A percentile compares a stretch with the other conserved stretches of the same genome.
phyloP scores from a whole-genome alignment of 2,888 invertebrate species.

The Epirrita christyi region DNA sequence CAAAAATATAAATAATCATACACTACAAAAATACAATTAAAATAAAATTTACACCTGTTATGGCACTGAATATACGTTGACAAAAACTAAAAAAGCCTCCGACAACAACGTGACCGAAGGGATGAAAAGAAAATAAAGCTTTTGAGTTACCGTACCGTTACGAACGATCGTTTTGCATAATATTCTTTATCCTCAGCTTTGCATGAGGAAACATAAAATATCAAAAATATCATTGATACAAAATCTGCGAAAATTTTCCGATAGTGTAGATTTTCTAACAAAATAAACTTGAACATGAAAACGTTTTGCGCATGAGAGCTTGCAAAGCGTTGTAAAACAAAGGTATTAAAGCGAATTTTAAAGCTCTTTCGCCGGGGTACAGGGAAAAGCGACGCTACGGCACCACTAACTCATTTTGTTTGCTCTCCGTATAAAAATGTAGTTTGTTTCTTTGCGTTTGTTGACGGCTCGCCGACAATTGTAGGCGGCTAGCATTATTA shows the following conservation, averaged over 20 bases:
- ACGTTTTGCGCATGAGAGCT: conserved; percentile 71
- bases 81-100: conserved; percentile 29
- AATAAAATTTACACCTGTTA: conserved; percentile 1
- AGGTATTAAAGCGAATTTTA: conserved; percentile 82
- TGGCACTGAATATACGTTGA: conserved; percentile 6
- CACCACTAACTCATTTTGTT: conserved; percentile 79
- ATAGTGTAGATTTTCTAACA: conserved; percentile 58
- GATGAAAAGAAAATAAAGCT: conserved; percentile 35
- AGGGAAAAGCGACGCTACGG: conserved; percentile 72
- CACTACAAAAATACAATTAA: background rate
- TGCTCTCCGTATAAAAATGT: conserved; percentile 77
- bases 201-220: conserved; percentile 23
- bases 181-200: conserved; percentile 17
- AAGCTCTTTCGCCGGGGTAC: conserved; percentile 69
- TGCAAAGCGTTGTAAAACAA: conserved; percentile 79
- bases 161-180: conserved; percentile 32
- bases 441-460: conserved; percentile 72
- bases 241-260: conserved; percentile 45
- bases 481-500: conserved; percentile 58
- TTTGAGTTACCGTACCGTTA: conserved; percentile 27
- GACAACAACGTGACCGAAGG: conserved; percentile 32
- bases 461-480: conserved; percentile 57
- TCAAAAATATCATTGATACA: conserved; percentile 33
- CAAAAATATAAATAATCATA: conserved; percentile 1
- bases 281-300: conserved; percentile 60